phyloP scores from a whole-genome alignment of 2,888 invertebrate species.

The Margaritifera margaritifera region DNA sequence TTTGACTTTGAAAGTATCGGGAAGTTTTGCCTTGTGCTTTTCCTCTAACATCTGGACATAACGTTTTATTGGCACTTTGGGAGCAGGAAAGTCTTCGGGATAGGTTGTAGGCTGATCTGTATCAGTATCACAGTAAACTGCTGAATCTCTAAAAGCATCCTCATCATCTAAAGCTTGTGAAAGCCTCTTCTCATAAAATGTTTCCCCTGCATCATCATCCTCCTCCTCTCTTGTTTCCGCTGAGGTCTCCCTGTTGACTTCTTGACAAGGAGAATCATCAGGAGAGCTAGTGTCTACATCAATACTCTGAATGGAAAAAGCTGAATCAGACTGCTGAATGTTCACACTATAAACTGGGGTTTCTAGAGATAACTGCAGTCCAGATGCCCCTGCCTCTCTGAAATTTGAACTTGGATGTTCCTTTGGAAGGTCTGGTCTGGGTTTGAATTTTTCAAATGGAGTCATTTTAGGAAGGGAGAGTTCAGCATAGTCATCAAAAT shows the following conservation, averaged over 20 bases:
- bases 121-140: constrained; percentile 83
- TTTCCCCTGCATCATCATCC: constrained; percentile 38
- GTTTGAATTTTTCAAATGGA: constrained; percentile 10
- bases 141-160: constrained; percentile 85
- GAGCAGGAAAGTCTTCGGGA: constrained; percentile 8
- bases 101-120: constrained; percentile 28
- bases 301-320: constrained; percentile 56
- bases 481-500: constrained; percentile 40
- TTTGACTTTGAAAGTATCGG: constrained; percentile 43
- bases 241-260: constrained; percentile 1
- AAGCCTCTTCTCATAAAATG: constrained; percentile 72
- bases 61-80: constrained; percentile 53
- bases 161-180: constrained; percentile 74
- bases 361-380: constrained; percentile 11
- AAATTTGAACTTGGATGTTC: constrained; percentile 2
- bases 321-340: constrained; percentile 57
- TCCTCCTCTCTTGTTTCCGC: constrained; percentile 1
- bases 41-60: constrained; percentile 62
- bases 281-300: constrained; percentile 35
- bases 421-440: constrained; percentile 13
- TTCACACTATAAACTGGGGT: constrained; percentile 33
- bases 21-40: constrained; percentile 38
- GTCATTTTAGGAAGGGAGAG: constrained; percentile 29
- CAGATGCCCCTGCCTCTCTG: constrained; percentile 5
- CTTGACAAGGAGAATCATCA: constrained; percentile 33